A percentile compares a stretch with the other conserved stretches of the same genome.
Conservation (phyloP, 1,140 invertebrate genomes). For the Drosophila auraria region DNA sequence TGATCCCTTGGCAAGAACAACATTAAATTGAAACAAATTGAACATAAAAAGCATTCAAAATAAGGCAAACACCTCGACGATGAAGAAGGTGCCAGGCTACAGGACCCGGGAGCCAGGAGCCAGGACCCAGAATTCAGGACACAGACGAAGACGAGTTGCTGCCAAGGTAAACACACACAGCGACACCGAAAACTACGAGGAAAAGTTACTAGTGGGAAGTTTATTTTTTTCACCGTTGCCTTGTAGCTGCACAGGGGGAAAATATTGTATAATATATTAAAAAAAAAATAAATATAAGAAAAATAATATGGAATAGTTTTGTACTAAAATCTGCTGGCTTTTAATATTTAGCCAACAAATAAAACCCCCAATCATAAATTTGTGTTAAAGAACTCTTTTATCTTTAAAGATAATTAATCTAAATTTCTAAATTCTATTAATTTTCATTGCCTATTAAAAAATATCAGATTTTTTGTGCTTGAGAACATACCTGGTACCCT, state of each 20-base stretch:
- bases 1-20: constrained; percentile 78
- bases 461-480: too few species aligned
- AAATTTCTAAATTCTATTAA: too few species aligned
- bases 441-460: too few species aligned
- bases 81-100: constrained; percentile 26
- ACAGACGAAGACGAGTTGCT: constrained; percentile 60
- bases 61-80: constrained; percentile 76
- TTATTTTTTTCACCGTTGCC: constrained; percentile 30
- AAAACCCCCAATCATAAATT: too few species aligned
- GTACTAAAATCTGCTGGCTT: too few species aligned
- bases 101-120: constrained; percentile 11
- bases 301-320: too few species aligned
- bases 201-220: constrained; percentile 34
- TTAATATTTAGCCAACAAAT: too few species aligned
- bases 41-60: constrained; percentile 84
- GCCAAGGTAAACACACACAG: constrained; percentile 74
- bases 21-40: constrained; percentile 84
- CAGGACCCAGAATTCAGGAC: constrained; percentile 41
- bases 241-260: constrained; percentile 9
- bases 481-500: too few species aligned
- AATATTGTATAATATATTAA: not conserved
- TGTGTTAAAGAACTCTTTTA: too few species aligned
- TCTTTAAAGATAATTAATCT: too few species aligned
- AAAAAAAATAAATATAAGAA: not conserved
- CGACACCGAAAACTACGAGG: constrained; percentile 54